Evolutionary conservation across 2,888 invertebrate genomes (phyloP).

Genomic region (Scaptodrosophila latifasciaeformis): DNA sequence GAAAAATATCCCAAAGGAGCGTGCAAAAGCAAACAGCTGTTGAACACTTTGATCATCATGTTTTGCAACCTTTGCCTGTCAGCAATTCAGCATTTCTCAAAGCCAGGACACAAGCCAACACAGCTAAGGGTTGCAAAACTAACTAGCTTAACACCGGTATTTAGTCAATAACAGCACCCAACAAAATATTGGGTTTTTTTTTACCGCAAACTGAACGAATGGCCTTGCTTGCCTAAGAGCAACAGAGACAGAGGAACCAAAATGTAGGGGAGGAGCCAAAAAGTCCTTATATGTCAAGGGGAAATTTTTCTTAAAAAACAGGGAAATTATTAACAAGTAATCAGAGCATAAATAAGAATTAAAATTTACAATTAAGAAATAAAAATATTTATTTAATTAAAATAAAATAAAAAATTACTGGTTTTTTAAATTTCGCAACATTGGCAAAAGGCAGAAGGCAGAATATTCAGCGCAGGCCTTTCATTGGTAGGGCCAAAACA

Average conservation of each 20-base stretch:
- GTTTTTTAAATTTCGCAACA: too few species aligned
- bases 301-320: slow-evolving; percentile 8
- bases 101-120: neutral
- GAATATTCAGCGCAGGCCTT: too few species aligned
- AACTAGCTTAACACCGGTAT: neutral
- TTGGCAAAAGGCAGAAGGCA: too few species aligned
- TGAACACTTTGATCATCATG: too few species aligned
- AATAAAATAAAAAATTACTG: too few species aligned
- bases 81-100: neutral
- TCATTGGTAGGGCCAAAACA: too few species aligned
- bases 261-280: slow-evolving; percentile 34
- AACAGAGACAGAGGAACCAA: slow-evolving; percentile 26
- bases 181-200: neutral
- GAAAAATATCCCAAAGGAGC: too few species aligned
- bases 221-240: neutral
- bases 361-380: too few species aligned
- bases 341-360: slow-evolving; percentile 5
- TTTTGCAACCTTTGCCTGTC: too few species aligned
- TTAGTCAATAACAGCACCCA: neutral
- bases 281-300: neutral
- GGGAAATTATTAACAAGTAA: slow-evolving; percentile 8
- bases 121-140: neutral
- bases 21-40: too few species aligned
- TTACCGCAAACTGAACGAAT: neutral
- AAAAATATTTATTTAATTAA: too few species aligned